phyloP scores from a whole-genome alignment of 1,140 invertebrate species.

The Drosophila yakuba region DNA sequence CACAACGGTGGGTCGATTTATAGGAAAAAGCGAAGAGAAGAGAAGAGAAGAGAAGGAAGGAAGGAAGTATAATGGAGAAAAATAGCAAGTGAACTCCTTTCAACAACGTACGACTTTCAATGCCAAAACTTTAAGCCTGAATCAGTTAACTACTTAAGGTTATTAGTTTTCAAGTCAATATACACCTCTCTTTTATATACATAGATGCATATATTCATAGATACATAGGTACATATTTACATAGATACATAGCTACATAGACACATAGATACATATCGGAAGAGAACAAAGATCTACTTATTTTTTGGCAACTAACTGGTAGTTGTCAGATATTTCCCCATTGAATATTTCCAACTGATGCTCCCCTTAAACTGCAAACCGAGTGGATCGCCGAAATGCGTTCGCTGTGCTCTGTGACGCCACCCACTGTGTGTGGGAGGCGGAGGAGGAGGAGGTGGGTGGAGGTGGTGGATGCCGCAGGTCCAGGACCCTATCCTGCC shows the following conservation, averaged over 20 bases:
- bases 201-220: too few relatives aligned
- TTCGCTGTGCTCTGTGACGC: too few relatives aligned
- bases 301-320: neutral
- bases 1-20: conserved; percentile 20
- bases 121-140: neutral
- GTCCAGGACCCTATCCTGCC: conserved; percentile 17
- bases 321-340: neutral
- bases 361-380: too few relatives aligned
- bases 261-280: too few relatives aligned
- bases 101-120: neutral
- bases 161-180: neutral
- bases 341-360: neutral
- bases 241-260: too few relatives aligned
- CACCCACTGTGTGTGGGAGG: too few relatives aligned
- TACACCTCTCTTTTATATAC: too few relatives aligned
- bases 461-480: neutral
- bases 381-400: too few relatives aligned
- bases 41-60: neutral
- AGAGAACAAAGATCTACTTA: too few relatives aligned
- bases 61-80: neutral
- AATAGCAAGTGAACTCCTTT: neutral
- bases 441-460: too few relatives aligned
- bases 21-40: neutral
- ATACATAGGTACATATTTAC: too few relatives aligned
- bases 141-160: too few relatives aligned